These are phyloP conservation scores for Mesorhabditis belari DNA, from an alignment of 2,888 invertebrate species.

Conservation along the genomic window DNA sequence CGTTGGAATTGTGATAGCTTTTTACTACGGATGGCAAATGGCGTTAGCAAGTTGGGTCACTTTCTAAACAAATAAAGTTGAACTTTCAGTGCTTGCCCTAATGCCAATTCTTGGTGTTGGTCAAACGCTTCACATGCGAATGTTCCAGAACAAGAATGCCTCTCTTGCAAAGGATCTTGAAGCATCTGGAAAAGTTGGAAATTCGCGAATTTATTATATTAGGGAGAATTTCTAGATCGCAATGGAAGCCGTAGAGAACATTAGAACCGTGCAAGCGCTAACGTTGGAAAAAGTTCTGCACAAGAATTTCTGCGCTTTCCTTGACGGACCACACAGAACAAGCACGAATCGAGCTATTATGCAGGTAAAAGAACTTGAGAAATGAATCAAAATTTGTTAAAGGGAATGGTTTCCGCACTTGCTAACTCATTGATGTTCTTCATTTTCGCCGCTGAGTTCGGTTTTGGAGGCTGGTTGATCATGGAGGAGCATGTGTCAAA, in stretches of 20 bases:
- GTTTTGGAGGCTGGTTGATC: constrained; percentile 54
- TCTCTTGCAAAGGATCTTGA: no score
- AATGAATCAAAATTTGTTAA: constrained; percentile 2
- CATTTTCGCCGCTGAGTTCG: constrained; percentile 54
- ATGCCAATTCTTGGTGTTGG: no score
- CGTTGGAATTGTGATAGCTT: constrained; percentile 56
- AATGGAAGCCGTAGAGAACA: constrained; percentile 56
- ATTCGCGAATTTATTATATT: no score
- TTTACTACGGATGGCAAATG: constrained; percentile 57
- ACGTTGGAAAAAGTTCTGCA: constrained; percentile 53
- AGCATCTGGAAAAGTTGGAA: no score
- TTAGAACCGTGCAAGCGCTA: constrained; percentile 56
- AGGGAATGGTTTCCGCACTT: constrained; percentile 48
- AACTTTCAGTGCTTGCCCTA: no score
- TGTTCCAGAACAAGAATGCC: no score
- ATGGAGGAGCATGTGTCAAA: constrained; percentile 37
- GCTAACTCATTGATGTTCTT: constrained; percentile 54
- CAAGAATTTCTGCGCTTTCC: constrained; percentile 31
- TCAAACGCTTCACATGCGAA: no score
- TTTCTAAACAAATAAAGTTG: no score
- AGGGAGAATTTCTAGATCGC: constrained; percentile 42
- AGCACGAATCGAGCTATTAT: constrained; percentile 22
- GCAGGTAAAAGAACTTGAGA: constrained; percentile 3
- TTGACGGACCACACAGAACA: constrained; percentile 29
- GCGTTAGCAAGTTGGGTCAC: no score